Percentiles rank a stretch among this genome's conserved stretches.
These are phyloP conservation scores for Saturnia pavonia DNA, from an alignment of 2,888 invertebrate species.

Conservation along the genomic window DNA sequence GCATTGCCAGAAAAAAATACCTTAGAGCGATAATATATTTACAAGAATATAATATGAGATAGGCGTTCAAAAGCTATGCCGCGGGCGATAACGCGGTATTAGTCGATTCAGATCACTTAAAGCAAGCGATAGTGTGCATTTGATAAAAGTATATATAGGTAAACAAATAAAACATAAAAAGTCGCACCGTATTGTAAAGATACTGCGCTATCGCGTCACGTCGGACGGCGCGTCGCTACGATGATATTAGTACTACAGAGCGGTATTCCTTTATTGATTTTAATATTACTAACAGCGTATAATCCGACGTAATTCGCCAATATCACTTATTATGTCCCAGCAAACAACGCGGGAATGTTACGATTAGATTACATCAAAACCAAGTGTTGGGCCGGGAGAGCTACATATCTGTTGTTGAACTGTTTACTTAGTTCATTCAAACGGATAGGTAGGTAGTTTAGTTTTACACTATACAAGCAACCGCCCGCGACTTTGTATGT, in stretches of 20 bases:
- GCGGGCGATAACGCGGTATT: conserved; percentile 64
- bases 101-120: conserved; percentile 74
- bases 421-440: neutral
- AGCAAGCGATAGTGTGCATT: conserved; percentile 50
- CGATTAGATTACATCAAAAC: conserved; percentile 26
- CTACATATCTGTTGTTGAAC: neutral
- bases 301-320: conserved; percentile 47
- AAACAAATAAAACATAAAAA: conserved; percentile 76
- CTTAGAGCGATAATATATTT: neutral
- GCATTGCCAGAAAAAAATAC: too few relatives aligned
- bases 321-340: conserved; percentile 33
- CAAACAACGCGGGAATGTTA: conserved; percentile 12
- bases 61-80: conserved; percentile 52
- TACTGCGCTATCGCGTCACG: conserved; percentile 57
- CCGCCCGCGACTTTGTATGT: neutral
- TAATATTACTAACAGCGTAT: conserved; percentile 40
- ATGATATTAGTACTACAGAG: conserved; percentile 37
- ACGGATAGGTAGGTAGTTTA: neutral
- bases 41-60: conserved; percentile 42
- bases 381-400: conserved; percentile 7
- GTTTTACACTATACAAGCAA: neutral
- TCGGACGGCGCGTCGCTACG: too few relatives aligned
- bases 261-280: conserved; percentile 51
- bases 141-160: conserved; percentile 33
- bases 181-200: conserved; percentile 65